These are phyloP conservation scores for Drosophila parabipectinata DNA, from an alignment of 1,140 invertebrate species.

Conservation along the genomic window DNA sequence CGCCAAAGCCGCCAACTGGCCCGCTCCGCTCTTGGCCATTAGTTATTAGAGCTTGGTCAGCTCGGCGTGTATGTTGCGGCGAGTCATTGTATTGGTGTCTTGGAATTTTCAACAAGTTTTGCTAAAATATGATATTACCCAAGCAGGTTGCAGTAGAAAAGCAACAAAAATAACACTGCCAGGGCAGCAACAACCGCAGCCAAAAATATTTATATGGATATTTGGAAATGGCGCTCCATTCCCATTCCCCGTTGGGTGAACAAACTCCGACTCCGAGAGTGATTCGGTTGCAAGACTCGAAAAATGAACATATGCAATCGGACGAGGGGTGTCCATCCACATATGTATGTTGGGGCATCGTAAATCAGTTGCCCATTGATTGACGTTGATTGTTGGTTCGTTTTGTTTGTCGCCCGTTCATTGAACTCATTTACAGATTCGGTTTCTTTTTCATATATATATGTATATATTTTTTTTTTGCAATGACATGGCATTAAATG, in stretches of 20 bases:
- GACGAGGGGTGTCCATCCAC: neutral
- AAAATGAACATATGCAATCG: conserved; percentile 39
- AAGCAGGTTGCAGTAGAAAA: conserved; percentile 66
- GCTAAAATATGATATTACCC: conserved; percentile 79
- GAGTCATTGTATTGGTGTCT: conserved; percentile 31
- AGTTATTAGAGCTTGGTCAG: conserved; percentile 66
- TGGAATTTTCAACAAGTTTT: conserved; percentile 76
- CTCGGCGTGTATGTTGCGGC: conserved; percentile 45
- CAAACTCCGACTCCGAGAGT: conserved; percentile 54
- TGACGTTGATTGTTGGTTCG: conserved; percentile 53
- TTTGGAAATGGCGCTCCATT: conserved; percentile 63
- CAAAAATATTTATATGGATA: conserved; percentile 46
- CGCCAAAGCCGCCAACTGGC: conserved; percentile 57
- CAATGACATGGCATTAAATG: conserved; percentile 39
- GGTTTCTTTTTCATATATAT: conserved; percentile 10
- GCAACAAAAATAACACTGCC: conserved; percentile 12
- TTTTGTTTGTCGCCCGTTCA: conserved; percentile 48
- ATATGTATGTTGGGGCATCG: conserved; percentile 10
- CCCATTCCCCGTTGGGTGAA: conserved; percentile 56
- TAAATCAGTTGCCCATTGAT: conserved; percentile 61
- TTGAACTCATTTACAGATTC: conserved; percentile 56
- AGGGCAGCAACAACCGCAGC: conserved; percentile 2
- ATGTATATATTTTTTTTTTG: conserved; percentile 3
- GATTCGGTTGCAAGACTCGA: conserved; percentile 34
- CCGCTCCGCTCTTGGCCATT: conserved; percentile 64